Evolutionary conservation across 2,797 vertebrate species (phyloP), one percentile per base, ranked within the genome.

Genomic region (Perdix hodgsoniae): DNA sequence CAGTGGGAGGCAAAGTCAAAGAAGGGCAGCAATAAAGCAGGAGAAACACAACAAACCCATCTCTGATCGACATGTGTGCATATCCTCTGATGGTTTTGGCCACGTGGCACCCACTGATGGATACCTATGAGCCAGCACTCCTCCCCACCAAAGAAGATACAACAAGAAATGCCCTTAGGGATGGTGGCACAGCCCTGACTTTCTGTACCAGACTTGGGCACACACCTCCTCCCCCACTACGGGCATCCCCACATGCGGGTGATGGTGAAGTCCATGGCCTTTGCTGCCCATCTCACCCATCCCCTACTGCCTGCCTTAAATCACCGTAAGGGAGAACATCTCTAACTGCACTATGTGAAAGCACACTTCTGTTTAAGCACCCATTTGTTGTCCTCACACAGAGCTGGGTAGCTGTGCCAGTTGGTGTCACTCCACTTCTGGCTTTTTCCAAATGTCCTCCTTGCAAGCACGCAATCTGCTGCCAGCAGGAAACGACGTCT

Each of bases 191-290:
- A 45, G 60, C 39, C 39, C 49, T 52, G 77, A 45, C 54, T 91
- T 50, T 84, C n/a, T n/a, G 24, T 26, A 37, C 57, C 3, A 1
- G 3, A 6, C 1, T 9, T 10, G 40, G 23, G 17, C 9, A 57
- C 4, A 2, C 1, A 14, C 31, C 83, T 92, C 63, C 66, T 88
- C 57, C 66, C 16, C 74, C 69, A 64, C n/a, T 66, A 42, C 29
- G 23, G 65, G 40, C 35, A 81, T 14, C 82, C 57, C 39, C 19
- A 14, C 0, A 0, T 42, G 73, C 12, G 40, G 35, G 21, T 82
- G 26, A 9, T 0, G 0, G 10, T 0, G 0, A 13, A 1, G 3
- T 50, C 31, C 61, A 18, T 0, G 6, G 37, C 12, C 37, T 19
- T 13, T 6, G 27, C 37, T 63, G 60, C 27, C 27, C 60, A 18